Conservation (phyloP, 2,888 invertebrate genomes). For the Pheosia tremula region DNA sequence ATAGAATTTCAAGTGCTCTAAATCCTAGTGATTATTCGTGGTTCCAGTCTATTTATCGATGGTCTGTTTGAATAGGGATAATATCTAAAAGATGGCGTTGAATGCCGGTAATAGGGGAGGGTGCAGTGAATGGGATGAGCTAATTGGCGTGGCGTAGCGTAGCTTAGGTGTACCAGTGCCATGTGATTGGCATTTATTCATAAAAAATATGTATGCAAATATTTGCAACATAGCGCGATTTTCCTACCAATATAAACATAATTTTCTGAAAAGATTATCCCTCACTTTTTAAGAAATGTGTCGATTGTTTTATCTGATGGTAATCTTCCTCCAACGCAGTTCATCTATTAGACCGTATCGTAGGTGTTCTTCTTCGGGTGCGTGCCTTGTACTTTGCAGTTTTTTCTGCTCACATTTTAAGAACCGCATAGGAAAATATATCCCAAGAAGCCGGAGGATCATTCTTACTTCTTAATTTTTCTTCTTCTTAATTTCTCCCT, state of each 20-base stretch:
- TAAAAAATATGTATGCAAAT: neutral
- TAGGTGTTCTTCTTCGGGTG: too few relatives aligned
- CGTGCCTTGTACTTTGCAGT: too few relatives aligned
- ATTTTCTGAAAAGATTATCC: too few relatives aligned
- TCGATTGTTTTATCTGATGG: too few relatives aligned
- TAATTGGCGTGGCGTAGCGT: slow-evolving; percentile 30
- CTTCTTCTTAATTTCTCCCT: too few relatives aligned
- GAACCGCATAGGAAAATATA: too few relatives aligned
- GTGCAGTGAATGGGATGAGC: slow-evolving; percentile 22
- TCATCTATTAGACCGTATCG: too few relatives aligned
- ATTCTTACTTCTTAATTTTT: too few relatives aligned
- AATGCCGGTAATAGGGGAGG: slow-evolving; percentile 29
- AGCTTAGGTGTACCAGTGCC: slow-evolving; percentile 13
- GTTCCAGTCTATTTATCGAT: slow-evolving; percentile 36
- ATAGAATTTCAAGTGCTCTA: slow-evolving; percentile 53
- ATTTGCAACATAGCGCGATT: neutral
- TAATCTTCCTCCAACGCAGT: too few relatives aligned
- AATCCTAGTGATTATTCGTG: slow-evolving; percentile 47
- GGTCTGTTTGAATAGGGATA: slow-evolving; percentile 10
- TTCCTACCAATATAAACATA: neutral
- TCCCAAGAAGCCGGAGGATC: too few relatives aligned
- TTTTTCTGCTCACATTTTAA: too few relatives aligned
- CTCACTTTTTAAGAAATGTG: too few relatives aligned
- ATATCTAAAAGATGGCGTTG: slow-evolving; percentile 23
- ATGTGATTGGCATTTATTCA: neutral